phyloP scores from a whole-genome alignment of 2,888 invertebrate species.

The Eulithis prunata region DNA sequence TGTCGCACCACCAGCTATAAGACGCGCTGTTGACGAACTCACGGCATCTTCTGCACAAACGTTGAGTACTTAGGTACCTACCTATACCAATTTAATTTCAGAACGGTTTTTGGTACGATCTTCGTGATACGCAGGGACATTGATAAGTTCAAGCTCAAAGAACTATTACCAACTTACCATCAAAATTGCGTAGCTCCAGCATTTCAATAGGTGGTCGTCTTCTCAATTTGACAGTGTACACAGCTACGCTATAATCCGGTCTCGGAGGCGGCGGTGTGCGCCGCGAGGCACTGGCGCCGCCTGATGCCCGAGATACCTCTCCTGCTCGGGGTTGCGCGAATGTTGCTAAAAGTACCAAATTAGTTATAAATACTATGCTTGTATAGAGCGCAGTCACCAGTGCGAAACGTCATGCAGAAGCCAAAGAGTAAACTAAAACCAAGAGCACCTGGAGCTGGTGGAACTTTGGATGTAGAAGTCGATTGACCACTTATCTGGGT shows the following conservation, averaged over 20 bases:
- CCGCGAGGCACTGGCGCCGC: conserved; percentile 30
- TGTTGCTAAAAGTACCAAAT: background rate
- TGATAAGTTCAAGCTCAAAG: too few relatives aligned
- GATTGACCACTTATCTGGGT: conserved; percentile 24
- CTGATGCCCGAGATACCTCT: conserved; percentile 18
- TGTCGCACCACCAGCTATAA: conserved; percentile 46
- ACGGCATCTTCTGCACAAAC: conserved; percentile 60
- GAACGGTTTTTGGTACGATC: background rate
- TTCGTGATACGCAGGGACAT: background rate
- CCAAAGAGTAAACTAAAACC: background rate
- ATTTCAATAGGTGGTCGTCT: conserved; percentile 56
- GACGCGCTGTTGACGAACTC: conserved; percentile 58
- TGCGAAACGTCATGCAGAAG: too few relatives aligned
- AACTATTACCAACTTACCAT: conserved; percentile 46
- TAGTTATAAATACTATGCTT: background rate
- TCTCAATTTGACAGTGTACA: conserved; percentile 58
- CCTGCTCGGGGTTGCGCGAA: background rate
- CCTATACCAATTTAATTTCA: background rate
- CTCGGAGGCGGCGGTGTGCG: conserved; percentile 30
- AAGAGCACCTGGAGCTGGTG: conserved; percentile 21
- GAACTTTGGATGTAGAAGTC: conserved; percentile 42
- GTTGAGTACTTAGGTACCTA: background rate
- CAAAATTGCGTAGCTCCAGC: conserved; percentile 58
- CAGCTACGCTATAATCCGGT: conserved; percentile 56
- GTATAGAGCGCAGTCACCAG: background rate